These are phyloP conservation scores for Ailuropoda melanoleuca DNA, from an alignment of 2,113 vertebrate species.

Conservation along the genomic window DNA sequence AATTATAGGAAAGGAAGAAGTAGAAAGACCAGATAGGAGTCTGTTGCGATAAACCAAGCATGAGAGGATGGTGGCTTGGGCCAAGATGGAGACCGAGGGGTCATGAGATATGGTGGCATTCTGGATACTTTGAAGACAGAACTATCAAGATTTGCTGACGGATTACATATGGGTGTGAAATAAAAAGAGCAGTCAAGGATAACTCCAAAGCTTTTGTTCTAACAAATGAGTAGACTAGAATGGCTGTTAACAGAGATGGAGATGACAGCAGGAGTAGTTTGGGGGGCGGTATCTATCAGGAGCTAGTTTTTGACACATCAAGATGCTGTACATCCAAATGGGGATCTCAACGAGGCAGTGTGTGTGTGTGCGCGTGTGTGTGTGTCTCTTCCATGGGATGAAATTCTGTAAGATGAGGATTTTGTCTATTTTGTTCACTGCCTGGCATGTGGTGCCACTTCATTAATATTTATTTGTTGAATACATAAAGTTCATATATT, in stretches of 20 bases:
- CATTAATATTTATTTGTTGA: neutral
- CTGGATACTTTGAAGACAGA: neutral
- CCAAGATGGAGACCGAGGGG: neutral
- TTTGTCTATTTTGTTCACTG: neutral
- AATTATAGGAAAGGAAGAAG: neutral
- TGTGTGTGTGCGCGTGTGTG: neutral
- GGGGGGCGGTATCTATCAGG: neutral
- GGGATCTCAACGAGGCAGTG: neutral
- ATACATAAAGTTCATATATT: neutral
- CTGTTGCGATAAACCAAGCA: neutral
- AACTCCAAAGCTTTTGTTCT: neutral
- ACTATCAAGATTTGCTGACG: neutral
- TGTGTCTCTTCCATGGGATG: neutral
- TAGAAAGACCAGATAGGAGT: neutral
- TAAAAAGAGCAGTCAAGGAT: neutral
- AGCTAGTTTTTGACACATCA: neutral
- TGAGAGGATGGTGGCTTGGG: neutral
- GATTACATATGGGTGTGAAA: neutral
- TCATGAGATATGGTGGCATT: neutral
- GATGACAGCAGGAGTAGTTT: neutral
- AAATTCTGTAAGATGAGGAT: neutral
- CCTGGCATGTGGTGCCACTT: neutral
- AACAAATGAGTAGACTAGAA: neutral
- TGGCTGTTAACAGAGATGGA: neutral
- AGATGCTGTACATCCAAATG: neutral